Evolutionary conservation across 2,797 vertebrate genomes (phyloP), one percentile per base, ranked within the genome.

Genomic region (Chrosomus eos): DNA sequence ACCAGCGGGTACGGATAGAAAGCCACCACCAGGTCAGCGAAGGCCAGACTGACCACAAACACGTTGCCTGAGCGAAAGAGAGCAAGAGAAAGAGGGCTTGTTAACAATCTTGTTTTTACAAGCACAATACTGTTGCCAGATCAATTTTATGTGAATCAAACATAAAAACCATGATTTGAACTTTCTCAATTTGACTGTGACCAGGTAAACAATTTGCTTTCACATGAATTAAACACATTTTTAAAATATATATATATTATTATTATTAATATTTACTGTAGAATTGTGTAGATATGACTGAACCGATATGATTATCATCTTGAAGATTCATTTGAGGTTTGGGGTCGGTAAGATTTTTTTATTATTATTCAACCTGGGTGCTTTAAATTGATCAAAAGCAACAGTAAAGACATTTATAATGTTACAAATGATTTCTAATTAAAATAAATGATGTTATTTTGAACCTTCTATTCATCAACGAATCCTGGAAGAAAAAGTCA

Each of bases 1-100:
- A 96, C 95, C 89, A 96, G 85, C 0, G 95, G 95, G 87, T 95
- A 96, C 1, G 95, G 95, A 85, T 96, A 96, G 91, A 96, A 95
- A 76, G 95, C 95, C 74, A 94, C 95, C 90, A 96, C 94, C 23
- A 96, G 92, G 91, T 96, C 95, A 70, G 95, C 94, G 72, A 95
- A 94, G 4, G 95, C 95, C 93, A 96, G 84, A 87, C 95, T 96
- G 88, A 96, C 95, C 85, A 96, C 95, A 85, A 96, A 96, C 81
- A 95, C 93, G 36, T 96, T 96, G 80, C 95, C 95, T 96, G 86
- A 67, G 86, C 51, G 14, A 91, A 36, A 14, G 3, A 82, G 38
- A 80, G 23, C 19, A n/a, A 81, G 72, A 76, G 55, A 70, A 23
- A 66, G 16, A 78, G 75, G 4, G 45, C 8, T 81, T 81, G 33